These are phyloP conservation scores for Stramonita haemastoma DNA, from an alignment of 2,888 invertebrate species.

Conservation along the genomic window DNA sequence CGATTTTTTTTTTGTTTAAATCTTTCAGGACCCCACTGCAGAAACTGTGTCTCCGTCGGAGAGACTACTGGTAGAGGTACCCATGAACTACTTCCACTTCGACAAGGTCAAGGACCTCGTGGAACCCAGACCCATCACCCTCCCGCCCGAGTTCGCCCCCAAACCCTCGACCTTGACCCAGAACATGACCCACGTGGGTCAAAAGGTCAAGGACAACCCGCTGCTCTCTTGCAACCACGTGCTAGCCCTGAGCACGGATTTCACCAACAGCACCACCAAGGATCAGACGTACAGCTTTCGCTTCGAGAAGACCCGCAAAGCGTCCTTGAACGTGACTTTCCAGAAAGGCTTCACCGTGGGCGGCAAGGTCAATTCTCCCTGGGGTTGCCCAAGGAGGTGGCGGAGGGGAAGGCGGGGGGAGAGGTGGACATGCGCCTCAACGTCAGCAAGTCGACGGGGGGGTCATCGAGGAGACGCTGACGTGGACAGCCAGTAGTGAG, in stretches of 20 bases:
- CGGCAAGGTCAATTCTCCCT: conserved; percentile 44
- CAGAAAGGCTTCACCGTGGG: conserved; percentile 51
- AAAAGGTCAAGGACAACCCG: conserved; percentile 3
- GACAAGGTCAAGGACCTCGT: conserved; percentile 39
- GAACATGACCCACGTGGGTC: conserved; percentile 22
- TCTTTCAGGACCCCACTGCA: neutral
- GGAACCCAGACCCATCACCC: neutral
- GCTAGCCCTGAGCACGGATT: conserved; percentile 47
- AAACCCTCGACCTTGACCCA: neutral
- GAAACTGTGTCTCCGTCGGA: conserved; percentile 45
- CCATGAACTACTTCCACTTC: conserved; percentile 52
- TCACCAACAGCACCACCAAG: conserved; percentile 48
- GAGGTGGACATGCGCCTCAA: conserved; percentile 46
- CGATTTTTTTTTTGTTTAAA: neutral
- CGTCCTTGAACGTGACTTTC: conserved; percentile 47
- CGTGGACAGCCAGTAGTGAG: conserved; percentile 51
- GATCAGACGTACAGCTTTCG: conserved; percentile 53
- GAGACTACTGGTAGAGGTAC: conserved; percentile 49
- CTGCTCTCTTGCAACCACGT: conserved; percentile 14
- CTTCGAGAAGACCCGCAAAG: conserved; percentile 50
- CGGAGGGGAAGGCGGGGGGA: conserved; percentile 22
- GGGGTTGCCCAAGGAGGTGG: conserved; percentile 45
- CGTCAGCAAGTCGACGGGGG: conserved; percentile 49
- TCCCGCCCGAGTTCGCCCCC: neutral
- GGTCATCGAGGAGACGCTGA: conserved; percentile 48